Evolutionary conservation across 2,113 vertebrate species (phyloP), one percentile per base, ranked within the genome.

Genomic region (Phycodurus eques): DNA sequence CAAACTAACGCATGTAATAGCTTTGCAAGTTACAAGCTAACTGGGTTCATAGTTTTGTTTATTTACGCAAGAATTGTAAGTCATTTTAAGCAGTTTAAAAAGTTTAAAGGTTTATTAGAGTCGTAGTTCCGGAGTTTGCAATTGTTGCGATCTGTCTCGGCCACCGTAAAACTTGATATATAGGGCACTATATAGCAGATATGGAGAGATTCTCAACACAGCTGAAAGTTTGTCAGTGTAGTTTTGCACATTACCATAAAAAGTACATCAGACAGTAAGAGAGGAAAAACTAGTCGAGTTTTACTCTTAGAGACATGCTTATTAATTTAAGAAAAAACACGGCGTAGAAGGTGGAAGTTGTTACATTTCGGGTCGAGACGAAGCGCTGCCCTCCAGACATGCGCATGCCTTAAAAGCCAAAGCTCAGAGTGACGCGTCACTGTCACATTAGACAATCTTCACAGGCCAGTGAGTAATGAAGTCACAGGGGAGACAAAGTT

Each of bases 381-480:
- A 2, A 17, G 12, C 31, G 0, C 27, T 6, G 59, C 59, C 59
- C 31, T 35, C 59, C 31, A 31, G 59, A 61, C 59, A 5, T 15
- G 8, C 14, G 14, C 17, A 8, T 2, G 53, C 53, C 53, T 11
- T 19, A 20, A 56, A 56, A 56, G 53, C 9, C 20, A n/a, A 10
- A 22, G 53, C 53, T 9, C 31, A 53, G 82, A 87, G 74, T 80
- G 80, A 67, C 81, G 81, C 72, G 78, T 85, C 76, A 85, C 85
- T 84, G 90, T 86, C 88, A 86, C 83, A 83, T 90, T 83, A 82
- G 83, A 86, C 74, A 27, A 54, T 78, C 85, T 81, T 82, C 2
- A 14, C 81, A 80, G 87, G 83, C 27, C 22, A 53, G 56, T 63
- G 80, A 75, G 71, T 90, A 91, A 91, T 91, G 81, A 91, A 86